phyloP scores from a whole-genome alignment of 2,113 vertebrate species.

The Cyprinodon brontotheroides region DNA sequence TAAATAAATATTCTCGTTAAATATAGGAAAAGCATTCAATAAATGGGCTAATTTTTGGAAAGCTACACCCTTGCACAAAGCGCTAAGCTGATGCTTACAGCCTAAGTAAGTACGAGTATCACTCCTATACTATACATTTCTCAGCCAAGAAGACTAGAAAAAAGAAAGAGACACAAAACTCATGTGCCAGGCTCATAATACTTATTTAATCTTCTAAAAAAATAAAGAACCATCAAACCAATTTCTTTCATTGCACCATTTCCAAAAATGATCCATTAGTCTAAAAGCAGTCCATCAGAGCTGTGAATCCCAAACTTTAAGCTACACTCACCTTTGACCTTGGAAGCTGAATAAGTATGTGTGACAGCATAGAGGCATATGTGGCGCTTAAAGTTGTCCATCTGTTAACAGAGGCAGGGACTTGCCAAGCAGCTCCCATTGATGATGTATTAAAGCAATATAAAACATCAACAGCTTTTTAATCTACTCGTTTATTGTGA shows the following conservation, averaged over 20 bases:
- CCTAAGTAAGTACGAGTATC: background rate
- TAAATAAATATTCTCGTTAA: too few species aligned
- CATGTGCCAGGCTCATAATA: conserved; percentile 1
- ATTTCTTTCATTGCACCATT: background rate
- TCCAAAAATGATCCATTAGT: background rate
- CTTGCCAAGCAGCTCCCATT: conserved; percentile 19
- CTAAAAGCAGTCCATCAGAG: background rate
- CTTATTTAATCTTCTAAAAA: background rate
- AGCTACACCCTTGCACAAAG: too few species aligned
- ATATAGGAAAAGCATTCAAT: too few species aligned
- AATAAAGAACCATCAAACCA: background rate
- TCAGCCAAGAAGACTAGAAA: background rate
- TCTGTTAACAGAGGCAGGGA: conserved; percentile 40
- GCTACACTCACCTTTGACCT: background rate
- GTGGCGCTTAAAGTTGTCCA: conserved; percentile 32
- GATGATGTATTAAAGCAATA: conserved; percentile 21
- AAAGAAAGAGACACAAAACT: background rate
- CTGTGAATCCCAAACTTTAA: background rate
- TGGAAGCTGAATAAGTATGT: background rate
- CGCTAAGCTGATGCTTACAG: background rate
- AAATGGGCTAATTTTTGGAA: too few species aligned
- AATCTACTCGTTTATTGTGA: conserved; percentile 3
- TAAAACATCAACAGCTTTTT: conserved; percentile 15
- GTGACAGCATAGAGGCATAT: conserved; percentile 24
- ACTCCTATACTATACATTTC: background rate